Percentiles rank a stretch among this genome's conserved stretches.
Conservation (phyloP, 2,888 invertebrate genomes). For the Heliothis peltigera region DNA sequence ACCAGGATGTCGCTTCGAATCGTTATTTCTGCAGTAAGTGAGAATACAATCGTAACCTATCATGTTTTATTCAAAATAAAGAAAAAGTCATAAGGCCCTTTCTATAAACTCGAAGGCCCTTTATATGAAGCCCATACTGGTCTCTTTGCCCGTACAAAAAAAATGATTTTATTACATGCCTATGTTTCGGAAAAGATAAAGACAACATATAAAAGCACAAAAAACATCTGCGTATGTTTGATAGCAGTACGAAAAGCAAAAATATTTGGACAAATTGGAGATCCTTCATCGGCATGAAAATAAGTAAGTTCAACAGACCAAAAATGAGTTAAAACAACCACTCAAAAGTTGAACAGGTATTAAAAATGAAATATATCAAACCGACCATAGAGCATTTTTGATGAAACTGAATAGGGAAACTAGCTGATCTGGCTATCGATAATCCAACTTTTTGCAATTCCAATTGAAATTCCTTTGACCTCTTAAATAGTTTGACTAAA, state of each 20-base stretch:
- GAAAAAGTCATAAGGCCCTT: not conserved
- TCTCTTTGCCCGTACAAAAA: not conserved
- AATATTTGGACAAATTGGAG: conserved; percentile 5
- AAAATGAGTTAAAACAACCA: not conserved
- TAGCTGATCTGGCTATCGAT: not conserved
- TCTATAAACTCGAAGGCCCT: no score
- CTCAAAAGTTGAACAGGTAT: no score
- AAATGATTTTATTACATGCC: no score
- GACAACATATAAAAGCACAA: not conserved
- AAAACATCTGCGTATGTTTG: conserved; percentile 9
- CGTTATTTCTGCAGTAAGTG: not conserved
- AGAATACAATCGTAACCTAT: not conserved
- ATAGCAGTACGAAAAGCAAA: conserved; percentile 17
- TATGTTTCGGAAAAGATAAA: not conserved
- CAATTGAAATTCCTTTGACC: not conserved
- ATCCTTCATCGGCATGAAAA: conserved; percentile 7
- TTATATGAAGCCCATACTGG: not conserved
- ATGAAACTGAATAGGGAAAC: not conserved
- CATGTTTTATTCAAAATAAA: not conserved
- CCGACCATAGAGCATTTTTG: not conserved
- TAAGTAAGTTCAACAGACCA: not conserved
- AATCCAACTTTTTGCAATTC: no score
- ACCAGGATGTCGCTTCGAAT: not conserved
- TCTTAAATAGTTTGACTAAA: not conserved
- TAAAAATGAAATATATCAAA: not conserved